These are phyloP conservation scores for Drosophila navojoa DNA, from an alignment of 1,140 invertebrate species.

Conservation along the genomic window DNA sequence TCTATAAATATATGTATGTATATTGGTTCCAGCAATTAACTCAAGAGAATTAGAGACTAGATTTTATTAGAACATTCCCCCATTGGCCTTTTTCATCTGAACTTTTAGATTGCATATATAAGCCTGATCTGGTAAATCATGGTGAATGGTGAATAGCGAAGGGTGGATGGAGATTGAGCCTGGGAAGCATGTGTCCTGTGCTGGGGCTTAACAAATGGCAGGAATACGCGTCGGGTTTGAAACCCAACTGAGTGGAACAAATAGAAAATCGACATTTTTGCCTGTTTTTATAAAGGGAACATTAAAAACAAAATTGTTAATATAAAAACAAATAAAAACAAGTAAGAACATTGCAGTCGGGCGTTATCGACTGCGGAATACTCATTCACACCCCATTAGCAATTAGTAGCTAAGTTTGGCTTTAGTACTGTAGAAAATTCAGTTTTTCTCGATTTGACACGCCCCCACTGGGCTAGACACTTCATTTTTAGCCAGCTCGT, in stretches of 20 bases:
- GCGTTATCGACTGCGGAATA: no score
- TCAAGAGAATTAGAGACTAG: slow-evolving; percentile 1
- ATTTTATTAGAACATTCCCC: slow-evolving; percentile 17
- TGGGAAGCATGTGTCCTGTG: slow-evolving; percentile 3
- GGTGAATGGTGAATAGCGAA: neutral
- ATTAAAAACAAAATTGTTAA: slow-evolving; percentile 3
- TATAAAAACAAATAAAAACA: neutral
- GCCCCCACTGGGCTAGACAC: no score
- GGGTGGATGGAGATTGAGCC: neutral
- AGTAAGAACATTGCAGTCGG: no score
- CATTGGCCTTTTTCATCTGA: neutral
- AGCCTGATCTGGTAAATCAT: neutral
- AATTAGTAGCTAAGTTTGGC: no score
- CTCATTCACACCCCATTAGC: no score
- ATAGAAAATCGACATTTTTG: slow-evolving; percentile 50
- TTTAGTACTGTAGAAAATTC: no score
- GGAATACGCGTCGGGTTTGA: slow-evolving; percentile 28
- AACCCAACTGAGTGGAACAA: slow-evolving; percentile 47
- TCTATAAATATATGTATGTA: no score
- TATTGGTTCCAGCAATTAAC: slow-evolving; percentile 3
- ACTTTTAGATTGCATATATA: neutral
- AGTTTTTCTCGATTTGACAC: no score
- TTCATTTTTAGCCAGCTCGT: no score
- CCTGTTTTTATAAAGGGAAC: slow-evolving; percentile 15
- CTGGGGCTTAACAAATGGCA: slow-evolving; percentile 14